Evolutionary conservation across 2,888 invertebrate genomes (phyloP), one percentile per base, ranked within the genome.

Genomic region (Prosopocoilus inquinatus): DNA sequence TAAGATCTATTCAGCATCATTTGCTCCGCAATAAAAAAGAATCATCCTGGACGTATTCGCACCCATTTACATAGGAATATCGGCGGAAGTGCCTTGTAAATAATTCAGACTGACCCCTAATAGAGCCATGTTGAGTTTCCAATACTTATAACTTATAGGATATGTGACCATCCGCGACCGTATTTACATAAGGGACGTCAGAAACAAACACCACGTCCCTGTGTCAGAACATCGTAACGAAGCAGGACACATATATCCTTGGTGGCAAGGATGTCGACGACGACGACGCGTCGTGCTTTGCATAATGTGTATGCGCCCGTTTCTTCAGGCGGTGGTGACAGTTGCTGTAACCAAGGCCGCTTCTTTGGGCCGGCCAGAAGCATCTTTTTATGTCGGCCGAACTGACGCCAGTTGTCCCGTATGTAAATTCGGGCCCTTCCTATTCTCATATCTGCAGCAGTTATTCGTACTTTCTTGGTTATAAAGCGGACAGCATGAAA

Each of bases 41-140:
- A 64, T 59, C 67, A 67, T 64, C 67, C 68, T n/a, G n/a, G n/a
- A 70, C 65, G 67, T 65, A 71, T 68, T 70, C 66, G 64, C 57
- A 62, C 60, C 66, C 66, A 72, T 74, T 72, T 73, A 65, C 70
- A 70, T 72, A 64, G 61, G 66, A 71, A 74, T 74, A 68, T 70
- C 65, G 60, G 55, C 67, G 73, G 71, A 73, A 73, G 67, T 67
- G 69, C 72, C 74, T 72, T 74, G 75, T 75, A 75, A 75, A 75
- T 75, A 75, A 75, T 75, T 75, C 75, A 75, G 57, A 46, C 70
- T 70, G 70, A 71, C 73, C 74, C 73, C 74, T 74, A 73, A 72
- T 73, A 72, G 72, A 68, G 69, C 68, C 65, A 64, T 67, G 68
- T 63, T 63, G 66, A 62, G 62, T 67, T 59, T 64, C 68, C 71